phyloP scores from a whole-genome alignment of 2,888 invertebrate genomes.

The Cheilosia urbana region DNA sequence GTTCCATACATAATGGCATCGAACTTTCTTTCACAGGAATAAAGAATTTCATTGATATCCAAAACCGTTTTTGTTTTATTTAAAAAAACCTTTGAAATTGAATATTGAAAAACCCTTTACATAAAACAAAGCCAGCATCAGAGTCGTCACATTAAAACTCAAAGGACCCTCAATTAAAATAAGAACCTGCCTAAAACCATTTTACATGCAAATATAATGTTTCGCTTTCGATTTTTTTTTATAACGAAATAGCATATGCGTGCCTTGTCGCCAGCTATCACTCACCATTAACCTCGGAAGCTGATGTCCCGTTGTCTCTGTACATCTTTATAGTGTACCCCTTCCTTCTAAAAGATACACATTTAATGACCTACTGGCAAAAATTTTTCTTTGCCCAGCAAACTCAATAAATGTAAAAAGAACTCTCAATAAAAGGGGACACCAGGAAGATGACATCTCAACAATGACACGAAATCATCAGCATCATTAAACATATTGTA shows the following conservation, averaged over 20 bases:
- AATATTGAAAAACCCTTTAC: no score
- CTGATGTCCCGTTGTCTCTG: slow-evolving; percentile 32
- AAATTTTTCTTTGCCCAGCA: slow-evolving; percentile 9
- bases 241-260: not conserved
- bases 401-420: slow-evolving; percentile 53
- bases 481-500: slow-evolving; percentile 74
- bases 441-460: slow-evolving; percentile 16
- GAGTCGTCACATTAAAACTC: no score
- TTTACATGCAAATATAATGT: not conserved
- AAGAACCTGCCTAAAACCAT: not conserved
- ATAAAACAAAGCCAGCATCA: no score
- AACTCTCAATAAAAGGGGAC: slow-evolving; percentile 41
- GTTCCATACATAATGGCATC: no score
- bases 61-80: no score
- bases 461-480: slow-evolving; percentile 65
- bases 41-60: no score
- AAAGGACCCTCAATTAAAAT: not conserved
- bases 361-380: slow-evolving; percentile 48
- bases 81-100: no score
- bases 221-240: not conserved
- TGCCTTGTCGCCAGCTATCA: not conserved
- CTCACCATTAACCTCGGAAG: slow-evolving; percentile 38
- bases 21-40: no score
- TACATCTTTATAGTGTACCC: slow-evolving; percentile 1
- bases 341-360: slow-evolving; percentile 24